Base-by-base conservation (phyloP, 2,797 vertebrate species). In the Harpagifer antarcticus region DNA sequence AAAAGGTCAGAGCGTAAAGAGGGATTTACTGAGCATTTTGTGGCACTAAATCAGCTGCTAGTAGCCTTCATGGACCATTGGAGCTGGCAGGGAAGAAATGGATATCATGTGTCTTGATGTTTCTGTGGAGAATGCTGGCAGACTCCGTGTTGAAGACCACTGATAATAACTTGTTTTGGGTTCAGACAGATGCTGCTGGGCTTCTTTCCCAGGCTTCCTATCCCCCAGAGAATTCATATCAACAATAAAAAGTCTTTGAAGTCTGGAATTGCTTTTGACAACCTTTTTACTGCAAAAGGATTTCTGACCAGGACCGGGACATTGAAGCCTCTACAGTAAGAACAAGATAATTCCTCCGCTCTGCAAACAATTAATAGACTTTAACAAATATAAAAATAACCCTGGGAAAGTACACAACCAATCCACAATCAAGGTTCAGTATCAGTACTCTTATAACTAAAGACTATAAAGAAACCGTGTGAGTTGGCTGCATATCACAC, bases 231-330 rank as follows among this genome's bases (percentile, higher is more conserved):
- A 74, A 66, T 50, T 5, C 8, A 15, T 20, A 69, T 68, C 19
- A 79, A 16, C 68, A 79, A 75, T 63, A 40, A 73, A 73, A 74
- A n/a, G 55, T 60, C 49, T 73, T 76, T 81, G 72, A 84, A 74
- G 57, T 54, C 27, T 16, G 27, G n/a, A 20, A 7, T 68, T 42
- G 27, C 33, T 40, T 31, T 15, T 13, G 8, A 1, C 43, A 37
- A 15, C 43, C 15, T 49, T 43, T 50, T 64, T 23, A 47, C 27
- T 74, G 62, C 61, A 67, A 58, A 59, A 43, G 27, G 9, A 33
- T 67, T 57, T 19, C 19, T 62, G 33, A 9, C 48, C 19, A 31
- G 15, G n/a, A 10, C 48, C 19, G 40, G 15, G n/a, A 10, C 33
- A 58, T 53, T 43, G 4, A 43, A 43, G 17, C 45, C 8, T 72